Evolutionary conservation across 1,140 invertebrate species (phyloP).

Genomic region (Drosophila quadrilineata): DNA sequence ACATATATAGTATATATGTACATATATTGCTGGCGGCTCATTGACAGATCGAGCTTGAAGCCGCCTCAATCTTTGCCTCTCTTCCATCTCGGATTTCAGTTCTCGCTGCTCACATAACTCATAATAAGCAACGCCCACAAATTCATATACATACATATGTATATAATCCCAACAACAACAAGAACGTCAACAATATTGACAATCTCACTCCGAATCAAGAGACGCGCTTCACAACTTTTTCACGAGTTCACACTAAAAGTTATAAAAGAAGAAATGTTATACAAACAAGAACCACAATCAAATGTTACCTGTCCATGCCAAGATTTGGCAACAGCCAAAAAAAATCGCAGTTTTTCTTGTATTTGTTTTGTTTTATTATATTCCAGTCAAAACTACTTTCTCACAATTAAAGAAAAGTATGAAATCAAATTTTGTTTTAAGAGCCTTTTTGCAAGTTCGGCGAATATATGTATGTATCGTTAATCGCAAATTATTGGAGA

Average conservation of each 20-base stretch:
- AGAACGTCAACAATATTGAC: too few relatives aligned
- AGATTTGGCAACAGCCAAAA: slow-evolving; percentile 22
- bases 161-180: too few relatives aligned
- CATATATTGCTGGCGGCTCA: slow-evolving; percentile 53
- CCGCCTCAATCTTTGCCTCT: slow-evolving; percentile 3
- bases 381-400: too few relatives aligned
- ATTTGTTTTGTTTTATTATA: too few relatives aligned
- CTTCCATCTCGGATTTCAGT: slow-evolving; percentile 28
- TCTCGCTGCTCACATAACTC: slow-evolving; percentile 59
- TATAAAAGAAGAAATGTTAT: slow-evolving; percentile 49
- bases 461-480: too few relatives aligned
- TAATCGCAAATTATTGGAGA: too few relatives aligned
- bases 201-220: slow-evolving; percentile 12
- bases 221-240: slow-evolving; percentile 48
- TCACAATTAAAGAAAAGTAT: too few relatives aligned
- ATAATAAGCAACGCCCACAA: slow-evolving; percentile 63
- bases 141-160: slow-evolving; percentile 7
- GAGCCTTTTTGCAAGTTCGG: too few relatives aligned
- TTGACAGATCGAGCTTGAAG: slow-evolving; percentile 36
- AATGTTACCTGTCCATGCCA: neutral
- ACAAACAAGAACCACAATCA: slow-evolving; percentile 34
- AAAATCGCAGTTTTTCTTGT: neutral
- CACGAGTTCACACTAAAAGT: slow-evolving; percentile 46
- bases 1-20: too few relatives aligned
- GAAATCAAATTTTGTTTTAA: too few relatives aligned